Base-by-base conservation (phyloP, 2,888 invertebrate species). In the Chrysina gloriosa region DNA sequence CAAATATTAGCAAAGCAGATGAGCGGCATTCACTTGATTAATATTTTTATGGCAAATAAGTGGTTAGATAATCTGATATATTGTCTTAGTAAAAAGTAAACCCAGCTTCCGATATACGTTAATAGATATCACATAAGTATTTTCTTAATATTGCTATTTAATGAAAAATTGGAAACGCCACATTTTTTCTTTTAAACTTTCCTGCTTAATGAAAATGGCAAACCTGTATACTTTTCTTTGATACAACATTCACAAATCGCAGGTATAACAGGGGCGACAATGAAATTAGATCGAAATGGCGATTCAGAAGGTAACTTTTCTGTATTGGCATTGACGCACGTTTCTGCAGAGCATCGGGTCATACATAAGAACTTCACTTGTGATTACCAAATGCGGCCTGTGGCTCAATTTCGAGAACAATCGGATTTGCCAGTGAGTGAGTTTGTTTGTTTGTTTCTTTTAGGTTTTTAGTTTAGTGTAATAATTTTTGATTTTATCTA, bases 301-400 rank as follows among this genome's bases (percentile, higher is more conserved):
- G 97, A 98, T 83, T 97, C 97, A 0, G 96, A 97, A 82, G 98
- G 97, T 5, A 98, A 98, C 83, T 98, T 96, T 85, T 96, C 98
- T 0, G 93, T 98, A 65, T 85, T 98, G 69, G 94, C 96, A 0
- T 89, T 92, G 78, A 92, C 91, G 80, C 72, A 75, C 19, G 65
- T 70, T 42, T 69, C 73, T 3, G 56, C 70, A 9, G 67, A 70
- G 6, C 71, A 75, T 54, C 84, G 83, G 71, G 85, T 85, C 45
- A 84, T 84, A 0, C 78, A 82, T 52, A 82, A 82, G 45, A 88
- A 88, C 76, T 90, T 91, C 75, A 87, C 88, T 65, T 95, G 95
- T 82, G 83, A 88, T 39, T 90, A 89, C 80, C 91, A 91, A 80
- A 92, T 95, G 92, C 87, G 91, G 74, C 92, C 93, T 1, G 92